Evolutionary conservation across 2,888 invertebrate species (phyloP), one percentile per base, ranked within the genome.

Genomic region (Synanthedon myopaeformis): DNA sequence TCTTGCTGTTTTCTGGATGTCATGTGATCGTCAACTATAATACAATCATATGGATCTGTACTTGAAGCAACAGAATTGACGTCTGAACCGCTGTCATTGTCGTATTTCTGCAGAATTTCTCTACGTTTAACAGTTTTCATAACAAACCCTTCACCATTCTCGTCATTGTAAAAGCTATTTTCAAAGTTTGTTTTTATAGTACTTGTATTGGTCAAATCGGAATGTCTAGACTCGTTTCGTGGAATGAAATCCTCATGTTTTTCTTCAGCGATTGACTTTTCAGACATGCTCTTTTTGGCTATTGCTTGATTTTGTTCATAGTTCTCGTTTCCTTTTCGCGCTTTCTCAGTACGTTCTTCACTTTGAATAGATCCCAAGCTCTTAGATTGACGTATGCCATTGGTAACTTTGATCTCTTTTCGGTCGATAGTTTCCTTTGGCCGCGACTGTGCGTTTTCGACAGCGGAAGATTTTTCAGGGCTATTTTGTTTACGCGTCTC

Each of bases 21-120:
- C 89, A 82, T 89, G 64, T 93, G 94, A 79, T 95, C 95, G 63
- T 95, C 94, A 28, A 95, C 94, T 53, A 96, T 93, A 61, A 95
- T 95, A 70, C 95, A 95, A 70, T 93, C 93, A 63, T 93, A 92
- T 35, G 92, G 92, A 83, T 93, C 92, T 51, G 92, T 92, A 68
- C 92, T 92, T 51, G 92, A 92, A 65, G 89, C 88, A 62, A 90
- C 89, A 52, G 92, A 92, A 72, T 89, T 85, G 48, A 88, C 89
- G 61, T 91, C 92, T 8, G 92, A 91, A 68, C 92, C 92, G 58
- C 91, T 90, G 50, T 89, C 88, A 62, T 90, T 90, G 57, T 91
- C 90, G 70, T 93, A 93, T 74, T 91, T 92, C 67, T 92, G 92
- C 35, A 93, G 77, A 62, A 93, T 93, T 72, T 92, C 92, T 72